These are phyloP conservation scores for Dysmachus trigonus DNA, from an alignment of 2,888 invertebrate species.

Conservation along the genomic window DNA sequence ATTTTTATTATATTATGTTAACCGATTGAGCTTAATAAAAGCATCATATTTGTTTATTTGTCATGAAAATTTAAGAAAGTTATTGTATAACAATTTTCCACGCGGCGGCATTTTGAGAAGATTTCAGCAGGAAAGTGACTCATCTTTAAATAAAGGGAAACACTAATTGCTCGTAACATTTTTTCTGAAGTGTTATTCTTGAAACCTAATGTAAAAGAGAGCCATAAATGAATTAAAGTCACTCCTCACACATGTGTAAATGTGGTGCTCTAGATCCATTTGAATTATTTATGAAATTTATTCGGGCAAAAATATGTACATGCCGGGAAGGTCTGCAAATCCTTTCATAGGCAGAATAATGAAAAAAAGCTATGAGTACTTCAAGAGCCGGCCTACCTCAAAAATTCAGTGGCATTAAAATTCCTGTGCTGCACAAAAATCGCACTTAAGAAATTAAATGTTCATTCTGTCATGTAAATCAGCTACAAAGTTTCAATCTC, in stretches of 20 bases:
- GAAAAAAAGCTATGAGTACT: neutral
- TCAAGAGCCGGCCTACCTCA: neutral
- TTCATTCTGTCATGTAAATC: conserved; percentile 33
- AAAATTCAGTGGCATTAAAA: conserved; percentile 28
- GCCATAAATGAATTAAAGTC: neutral
- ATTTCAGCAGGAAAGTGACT: neutral
- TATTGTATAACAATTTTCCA: neutral
- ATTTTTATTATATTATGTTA: too few species aligned
- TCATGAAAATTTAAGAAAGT: too few species aligned
- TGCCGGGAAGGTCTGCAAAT: neutral
- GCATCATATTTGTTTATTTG: too few species aligned
- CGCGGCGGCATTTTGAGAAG: neutral
- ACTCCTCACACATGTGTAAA: neutral
- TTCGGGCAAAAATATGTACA: conserved; percentile 7
- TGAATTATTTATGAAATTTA: conserved; percentile 20
- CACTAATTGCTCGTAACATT: neutral
- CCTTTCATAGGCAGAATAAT: neutral
- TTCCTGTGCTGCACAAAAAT: conserved; percentile 24
- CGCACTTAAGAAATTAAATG: conserved; percentile 29
- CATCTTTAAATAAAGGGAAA: neutral
- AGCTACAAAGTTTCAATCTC: neutral
- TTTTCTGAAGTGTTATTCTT: neutral
- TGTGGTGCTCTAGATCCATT: neutral
- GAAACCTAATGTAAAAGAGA: neutral
- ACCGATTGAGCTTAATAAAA: too few species aligned